These are phyloP conservation scores for Pipra filicauda DNA, from an alignment of 2,113 vertebrate genomes.

Conservation along the genomic window DNA sequence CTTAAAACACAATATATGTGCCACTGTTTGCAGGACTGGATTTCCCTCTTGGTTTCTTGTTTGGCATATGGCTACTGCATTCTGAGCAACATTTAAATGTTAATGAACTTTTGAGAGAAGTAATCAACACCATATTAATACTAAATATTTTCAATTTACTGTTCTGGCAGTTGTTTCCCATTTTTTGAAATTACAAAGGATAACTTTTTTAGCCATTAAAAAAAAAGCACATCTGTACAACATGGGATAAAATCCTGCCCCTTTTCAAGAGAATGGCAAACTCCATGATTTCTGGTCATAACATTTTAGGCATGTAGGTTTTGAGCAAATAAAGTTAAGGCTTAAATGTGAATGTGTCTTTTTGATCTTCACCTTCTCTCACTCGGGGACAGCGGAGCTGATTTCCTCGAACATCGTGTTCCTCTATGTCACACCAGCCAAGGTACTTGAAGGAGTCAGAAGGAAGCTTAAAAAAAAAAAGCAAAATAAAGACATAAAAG, in stretches of 20 bases:
- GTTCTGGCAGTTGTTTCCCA: background rate
- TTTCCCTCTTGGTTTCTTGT: background rate
- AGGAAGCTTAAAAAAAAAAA: constrained; percentile 79
- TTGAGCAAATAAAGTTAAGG: background rate
- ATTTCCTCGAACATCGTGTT: constrained; percentile 83
- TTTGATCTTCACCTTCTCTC: constrained; percentile 83
- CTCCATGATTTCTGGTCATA: background rate
- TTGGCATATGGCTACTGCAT: background rate
- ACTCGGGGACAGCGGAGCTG: constrained; percentile 90
- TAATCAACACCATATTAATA: background rate
- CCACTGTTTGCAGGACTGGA: background rate
- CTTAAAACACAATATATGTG: background rate
- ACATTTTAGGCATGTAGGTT: background rate
- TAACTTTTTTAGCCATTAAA: background rate
- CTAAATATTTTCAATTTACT: background rate
- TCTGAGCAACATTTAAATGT: background rate
- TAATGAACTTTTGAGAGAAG: background rate
- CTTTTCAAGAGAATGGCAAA: background rate
- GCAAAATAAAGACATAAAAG: background rate
- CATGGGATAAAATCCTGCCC: background rate
- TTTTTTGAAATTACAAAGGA: background rate
- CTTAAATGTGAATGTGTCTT: background rate
- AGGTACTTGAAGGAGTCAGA: constrained; percentile 85
- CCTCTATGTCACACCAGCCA: constrained; percentile 83
- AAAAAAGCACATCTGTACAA: background rate